phyloP scores from a whole-genome alignment of 2,888 invertebrate species.

The Leptinotarsa rubiginosa region DNA sequence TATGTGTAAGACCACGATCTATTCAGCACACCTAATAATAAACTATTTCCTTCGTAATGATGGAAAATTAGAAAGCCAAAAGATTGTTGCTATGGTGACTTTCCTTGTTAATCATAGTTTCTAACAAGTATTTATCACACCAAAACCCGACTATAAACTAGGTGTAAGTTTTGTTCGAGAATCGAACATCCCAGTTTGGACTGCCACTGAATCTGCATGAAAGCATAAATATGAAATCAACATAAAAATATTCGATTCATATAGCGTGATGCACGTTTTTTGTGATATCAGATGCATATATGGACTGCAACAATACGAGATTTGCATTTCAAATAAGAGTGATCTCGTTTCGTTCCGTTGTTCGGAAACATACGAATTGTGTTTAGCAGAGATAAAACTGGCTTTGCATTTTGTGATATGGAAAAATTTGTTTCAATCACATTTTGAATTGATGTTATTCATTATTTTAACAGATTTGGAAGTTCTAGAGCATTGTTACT shows the following conservation, averaged over 20 bases:
- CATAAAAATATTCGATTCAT: constrained; percentile 12
- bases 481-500: no score
- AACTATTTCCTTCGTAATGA: no score
- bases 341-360: constrained; percentile 1
- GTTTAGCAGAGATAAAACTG: background rate
- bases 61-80: no score
- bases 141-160: background rate
- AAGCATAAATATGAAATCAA: background rate
- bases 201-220: background rate
- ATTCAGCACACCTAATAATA: no score
- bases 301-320: constrained; percentile 5
- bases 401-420: background rate
- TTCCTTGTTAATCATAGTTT: no score
- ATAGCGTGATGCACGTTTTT: constrained; percentile 13
- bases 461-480: background rate
- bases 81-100: no score
- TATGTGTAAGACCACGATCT: no score
- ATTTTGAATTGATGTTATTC: background rate
- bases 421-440: background rate
- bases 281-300: constrained; percentile 13
- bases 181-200: background rate
- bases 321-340: background rate
- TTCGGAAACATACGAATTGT: constrained; percentile 6
- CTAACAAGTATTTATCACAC: no score
- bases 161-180: background rate